phyloP scores from a whole-genome alignment of 1,140 invertebrate species.

The Papilio polytes region DNA sequence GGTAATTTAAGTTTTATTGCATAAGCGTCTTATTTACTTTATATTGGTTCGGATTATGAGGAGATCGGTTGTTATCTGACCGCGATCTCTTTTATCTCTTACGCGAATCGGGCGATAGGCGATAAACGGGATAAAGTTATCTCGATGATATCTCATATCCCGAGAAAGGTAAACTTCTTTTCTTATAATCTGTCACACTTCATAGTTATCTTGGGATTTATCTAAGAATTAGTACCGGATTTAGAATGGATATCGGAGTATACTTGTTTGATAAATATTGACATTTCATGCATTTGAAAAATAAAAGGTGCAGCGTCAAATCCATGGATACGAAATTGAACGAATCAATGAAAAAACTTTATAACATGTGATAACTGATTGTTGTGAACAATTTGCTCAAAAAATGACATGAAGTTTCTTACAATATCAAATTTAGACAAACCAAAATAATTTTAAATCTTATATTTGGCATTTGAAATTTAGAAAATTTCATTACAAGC shows the following conservation, averaged over 20 bases:
- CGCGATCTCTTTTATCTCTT: slow-evolving; percentile 14
- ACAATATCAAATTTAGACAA: too few species aligned
- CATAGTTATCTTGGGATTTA: slow-evolving; percentile 9
- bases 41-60: background rate
- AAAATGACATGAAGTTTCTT: too few species aligned
- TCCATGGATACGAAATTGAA: background rate
- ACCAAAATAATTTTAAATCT: too few species aligned
- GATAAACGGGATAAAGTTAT: slow-evolving; percentile 4
- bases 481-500: too few species aligned
- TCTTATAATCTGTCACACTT: slow-evolving; percentile 14
- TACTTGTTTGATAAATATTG: slow-evolving; percentile 10
- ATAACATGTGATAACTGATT: background rate
- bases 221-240: background rate
- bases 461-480: too few species aligned
- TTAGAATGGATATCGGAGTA: background rate
- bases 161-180: background rate
- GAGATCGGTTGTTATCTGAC: slow-evolving; percentile 10
- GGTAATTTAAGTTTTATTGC: background rate
- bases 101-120: background rate
- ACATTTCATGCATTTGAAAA: background rate
- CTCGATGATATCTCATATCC: background rate
- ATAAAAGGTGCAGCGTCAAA: background rate
- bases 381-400: background rate
- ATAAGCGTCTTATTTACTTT: slow-evolving; percentile 13
- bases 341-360: background rate